phyloP scores from a whole-genome alignment of 2,888 invertebrate species.

The Adineta ricciae region DNA sequence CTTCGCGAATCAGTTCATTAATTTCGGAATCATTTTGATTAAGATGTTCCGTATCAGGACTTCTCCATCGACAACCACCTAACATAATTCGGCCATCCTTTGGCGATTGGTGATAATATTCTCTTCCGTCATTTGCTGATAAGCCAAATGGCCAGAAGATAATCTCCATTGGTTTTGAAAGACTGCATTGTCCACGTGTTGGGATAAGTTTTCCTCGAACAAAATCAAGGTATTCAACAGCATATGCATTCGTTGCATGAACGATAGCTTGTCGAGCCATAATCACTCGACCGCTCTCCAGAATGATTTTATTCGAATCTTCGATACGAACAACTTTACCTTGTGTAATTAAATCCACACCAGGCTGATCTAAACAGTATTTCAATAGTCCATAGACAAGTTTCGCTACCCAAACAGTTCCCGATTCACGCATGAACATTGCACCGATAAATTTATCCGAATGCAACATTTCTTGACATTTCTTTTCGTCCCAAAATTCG shows the following conservation, averaged over 20 bases:
- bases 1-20: neutral
- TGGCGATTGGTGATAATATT: neutral
- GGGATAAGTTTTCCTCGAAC: neutral
- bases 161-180: neutral
- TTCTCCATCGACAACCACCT: neutral
- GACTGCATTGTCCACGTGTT: neutral
- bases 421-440: neutral
- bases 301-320: neutral
- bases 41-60: neutral
- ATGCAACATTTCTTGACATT: neutral
- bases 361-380: neutral
- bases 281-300: neutral
- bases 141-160: neutral
- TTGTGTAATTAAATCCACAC: neutral
- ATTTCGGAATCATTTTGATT: neutral
- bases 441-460: neutral
- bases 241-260: slow-evolving; percentile 3
- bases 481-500: neutral
- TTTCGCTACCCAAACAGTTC: neutral
- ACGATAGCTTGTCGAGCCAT: neutral
- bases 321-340: neutral
- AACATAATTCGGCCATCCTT: neutral
- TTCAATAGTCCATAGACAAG: neutral
- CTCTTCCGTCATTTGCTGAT: neutral
- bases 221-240: neutral